Percentiles rank a stretch among this genome's conserved stretches.
phyloP scores from a whole-genome alignment of 2,888 invertebrate species.

The Emmelina monodactyla region DNA sequence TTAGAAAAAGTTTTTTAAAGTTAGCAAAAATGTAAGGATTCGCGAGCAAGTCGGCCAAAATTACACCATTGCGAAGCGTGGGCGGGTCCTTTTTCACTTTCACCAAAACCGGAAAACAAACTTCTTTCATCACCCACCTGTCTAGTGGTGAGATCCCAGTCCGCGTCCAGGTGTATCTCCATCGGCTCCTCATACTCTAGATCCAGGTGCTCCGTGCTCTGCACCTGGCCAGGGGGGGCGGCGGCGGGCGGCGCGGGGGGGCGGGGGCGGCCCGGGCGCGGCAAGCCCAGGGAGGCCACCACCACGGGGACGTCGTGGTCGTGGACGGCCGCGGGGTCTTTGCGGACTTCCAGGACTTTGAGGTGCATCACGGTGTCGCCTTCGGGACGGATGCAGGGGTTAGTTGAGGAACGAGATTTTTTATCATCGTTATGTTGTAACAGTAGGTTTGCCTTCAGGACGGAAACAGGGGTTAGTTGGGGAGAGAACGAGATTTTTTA shows the following conservation, averaged over 20 bases:
- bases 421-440: no score
- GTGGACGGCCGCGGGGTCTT: constrained; percentile 81
- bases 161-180: constrained; percentile 58
- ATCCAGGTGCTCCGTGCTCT: constrained; percentile 47
- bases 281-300: constrained; percentile 55
- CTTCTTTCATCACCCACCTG: constrained; percentile 71
- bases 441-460: no score
- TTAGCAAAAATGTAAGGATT: no score
- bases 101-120: no score
- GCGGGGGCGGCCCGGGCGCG: constrained; percentile 41
- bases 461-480: no score
- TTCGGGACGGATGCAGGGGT: constrained; percentile 60
- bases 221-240: constrained; percentile 26
- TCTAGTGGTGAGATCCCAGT: constrained; percentile 95
- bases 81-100: no score
- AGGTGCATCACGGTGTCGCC: constrained; percentile 89
- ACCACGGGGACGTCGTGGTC: constrained; percentile 94
- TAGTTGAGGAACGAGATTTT: no score
- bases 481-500: no score
- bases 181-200: constrained; percentile 67
- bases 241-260: constrained; percentile 24
- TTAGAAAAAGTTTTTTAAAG: no score
- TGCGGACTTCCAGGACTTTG: constrained; percentile 83
- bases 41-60: no score
- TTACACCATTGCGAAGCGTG: no score